Evolutionary conservation across 1,140 invertebrate species (phyloP), one percentile per base, ranked within the genome.

Genomic region (Eulimnadia texana): DNA sequence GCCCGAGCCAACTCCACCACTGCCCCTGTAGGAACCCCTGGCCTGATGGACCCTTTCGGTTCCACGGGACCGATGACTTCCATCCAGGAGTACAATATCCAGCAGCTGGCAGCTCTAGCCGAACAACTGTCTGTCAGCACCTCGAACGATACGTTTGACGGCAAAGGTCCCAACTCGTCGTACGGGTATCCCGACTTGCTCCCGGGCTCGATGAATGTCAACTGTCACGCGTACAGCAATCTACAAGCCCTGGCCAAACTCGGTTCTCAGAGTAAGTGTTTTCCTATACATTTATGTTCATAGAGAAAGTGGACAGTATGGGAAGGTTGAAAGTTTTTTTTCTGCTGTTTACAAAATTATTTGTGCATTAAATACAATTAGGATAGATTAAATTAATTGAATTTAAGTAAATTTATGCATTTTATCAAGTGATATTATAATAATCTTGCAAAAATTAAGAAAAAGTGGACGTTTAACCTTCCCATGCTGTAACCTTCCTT

Each of bases 191-290:
- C 81, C 10, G 85, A 88, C 68, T 74, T 90, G 58, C 78, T 88
- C 29, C 79, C 80, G 60, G 85, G 85, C 27, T 50, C 49, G 23
- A 70, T 80, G 1, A 80, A 74, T 65, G 80, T 80, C 11, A 74
- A 72, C n/a, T 82, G 82, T 70, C 85, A 87, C 71, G 83, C 87
- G 42, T 80, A 87, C 64, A 89, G 89, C 70, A 93, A 92, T 76
- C 76, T 92, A 58, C 87, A 91, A 70, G 88, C 87, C 19, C 79
- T 93, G 58, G 89, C 88, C 54, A 92, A 93, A 73, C 76, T 93
- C 42, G 88, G 87, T 67, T 76, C 50, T 61, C 60, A 61, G 13
- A 54, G 60, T 61, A 61, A 42, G 33, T 42, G 6, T 9, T 9
- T 16, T 42, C n/a, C n/a, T n/a, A n/a, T n/a, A n/a, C n/a, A n/a